Evolutionary conservation across 2,797 vertebrate genomes (phyloP).

Genomic region (Triplophysa yarkandensis): DNA sequence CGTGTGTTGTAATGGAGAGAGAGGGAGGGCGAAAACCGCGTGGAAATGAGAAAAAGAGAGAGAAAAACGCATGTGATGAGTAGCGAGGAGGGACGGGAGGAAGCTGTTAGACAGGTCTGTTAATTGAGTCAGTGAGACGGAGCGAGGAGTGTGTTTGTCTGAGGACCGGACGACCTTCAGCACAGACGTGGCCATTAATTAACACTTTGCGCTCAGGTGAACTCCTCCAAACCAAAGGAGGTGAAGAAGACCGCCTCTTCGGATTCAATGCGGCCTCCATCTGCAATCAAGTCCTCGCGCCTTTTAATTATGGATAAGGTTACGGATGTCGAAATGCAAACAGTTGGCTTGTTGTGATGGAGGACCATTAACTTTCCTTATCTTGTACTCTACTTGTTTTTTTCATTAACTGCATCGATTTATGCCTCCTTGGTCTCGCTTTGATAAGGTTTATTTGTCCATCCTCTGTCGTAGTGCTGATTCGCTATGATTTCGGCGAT

Average conservation of each 20-base stretch:
- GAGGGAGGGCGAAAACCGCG: background rate
- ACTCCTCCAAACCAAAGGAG: constrained; percentile 54
- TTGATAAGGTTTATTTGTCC: constrained; percentile 7
- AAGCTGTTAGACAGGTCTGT: constrained; percentile 61
- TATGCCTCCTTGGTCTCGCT: background rate
- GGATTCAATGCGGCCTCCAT: constrained; percentile 54
- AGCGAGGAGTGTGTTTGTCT: constrained; percentile 58
- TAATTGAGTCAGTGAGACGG: constrained; percentile 67
- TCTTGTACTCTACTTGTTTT: constrained; percentile 2
- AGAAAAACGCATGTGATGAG: constrained; percentile 30
- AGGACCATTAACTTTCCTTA: constrained; percentile 34
- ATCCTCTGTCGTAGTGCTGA: constrained; percentile 1
- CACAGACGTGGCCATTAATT: constrained; percentile 56
- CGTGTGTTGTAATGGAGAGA: constrained; percentile 57
- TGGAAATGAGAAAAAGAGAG: constrained; percentile 28
- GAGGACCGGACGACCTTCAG: constrained; percentile 66
- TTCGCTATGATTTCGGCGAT: constrained; percentile 11
- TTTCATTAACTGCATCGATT: constrained; percentile 12
- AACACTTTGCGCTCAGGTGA: constrained; percentile 60
- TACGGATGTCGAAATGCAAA: constrained; percentile 54
- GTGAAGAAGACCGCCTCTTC: constrained; percentile 37
- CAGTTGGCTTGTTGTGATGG: constrained; percentile 50
- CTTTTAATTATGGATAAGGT: constrained; percentile 47
- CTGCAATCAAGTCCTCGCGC: constrained; percentile 54
- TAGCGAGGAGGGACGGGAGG: constrained; percentile 50